A percentile compares a stretch with the other conserved stretches of the same genome.
Conservation (phyloP, 1,140 invertebrate species). For the Solenopsis invicta region DNA sequence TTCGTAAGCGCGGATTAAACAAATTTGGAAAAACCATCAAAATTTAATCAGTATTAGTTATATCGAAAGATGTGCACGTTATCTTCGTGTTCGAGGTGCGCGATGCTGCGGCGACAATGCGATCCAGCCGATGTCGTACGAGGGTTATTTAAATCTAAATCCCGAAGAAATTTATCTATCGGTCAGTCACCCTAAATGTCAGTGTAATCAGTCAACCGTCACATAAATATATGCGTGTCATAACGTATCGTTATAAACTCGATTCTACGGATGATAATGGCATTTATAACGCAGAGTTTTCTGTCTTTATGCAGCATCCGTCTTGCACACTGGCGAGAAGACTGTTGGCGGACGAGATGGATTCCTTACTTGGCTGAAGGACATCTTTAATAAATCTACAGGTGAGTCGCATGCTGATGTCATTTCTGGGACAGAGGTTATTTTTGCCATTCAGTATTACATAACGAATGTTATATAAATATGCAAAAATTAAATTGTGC, state of each 20-base stretch:
- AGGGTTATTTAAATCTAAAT: slow-evolving; percentile 10
- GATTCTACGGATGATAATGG: not conserved
- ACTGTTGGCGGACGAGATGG: slow-evolving; percentile 4
- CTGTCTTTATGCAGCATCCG: slow-evolving; percentile 41
- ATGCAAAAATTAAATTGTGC: slow-evolving; percentile 1
- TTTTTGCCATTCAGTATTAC: not conserved
- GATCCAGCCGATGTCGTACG: slow-evolving; percentile 2
- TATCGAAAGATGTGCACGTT: slow-evolving; percentile 6
- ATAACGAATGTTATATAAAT: slow-evolving; percentile 27
- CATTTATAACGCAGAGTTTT: slow-evolving; percentile 16
- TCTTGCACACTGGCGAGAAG: slow-evolving; percentile 18
- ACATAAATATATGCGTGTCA: slow-evolving; percentile 14
- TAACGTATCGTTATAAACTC: not conserved
- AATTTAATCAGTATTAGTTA: slow-evolving; percentile 62
- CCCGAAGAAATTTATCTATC: slow-evolving; percentile 62
- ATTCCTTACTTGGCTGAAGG: slow-evolving; percentile 63
- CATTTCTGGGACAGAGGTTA: slow-evolving; percentile 19
- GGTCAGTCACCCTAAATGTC: slow-evolving; percentile 52
- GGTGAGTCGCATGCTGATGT: not conserved
- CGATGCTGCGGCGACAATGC: slow-evolving; percentile 61
- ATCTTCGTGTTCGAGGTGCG: not conserved
- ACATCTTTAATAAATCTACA: slow-evolving; percentile 47
- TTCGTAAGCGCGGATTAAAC: slow-evolving; percentile 7
- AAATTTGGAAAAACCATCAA: slow-evolving; percentile 39
- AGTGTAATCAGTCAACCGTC: not conserved